A percentile compares a stretch with the other conserved stretches of the same genome.
Evolutionary conservation across 2,797 vertebrate species (phyloP).

Genomic region (Taenioides sp.): DNA sequence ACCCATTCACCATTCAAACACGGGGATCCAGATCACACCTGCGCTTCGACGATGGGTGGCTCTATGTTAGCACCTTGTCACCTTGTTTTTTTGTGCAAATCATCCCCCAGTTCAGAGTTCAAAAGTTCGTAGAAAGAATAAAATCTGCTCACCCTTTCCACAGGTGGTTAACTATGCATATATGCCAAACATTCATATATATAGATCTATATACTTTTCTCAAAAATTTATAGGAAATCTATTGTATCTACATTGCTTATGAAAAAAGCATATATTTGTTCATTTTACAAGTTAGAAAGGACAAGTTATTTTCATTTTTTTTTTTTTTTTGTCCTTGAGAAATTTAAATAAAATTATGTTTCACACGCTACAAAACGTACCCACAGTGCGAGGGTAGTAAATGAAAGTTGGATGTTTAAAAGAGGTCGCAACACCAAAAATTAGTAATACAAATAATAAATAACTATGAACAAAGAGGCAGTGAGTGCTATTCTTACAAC

Average conservation of each 20-base stretch:
- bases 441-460: slow-evolving; percentile 26
- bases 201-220: slow-evolving; percentile 83
- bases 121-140: slow-evolving; percentile 85
- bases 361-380: slow-evolving; percentile 83
- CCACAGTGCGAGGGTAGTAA: slow-evolving; percentile 69
- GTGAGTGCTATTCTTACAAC: slow-evolving; percentile 76
- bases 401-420: slow-evolving; percentile 36
- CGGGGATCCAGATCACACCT: slow-evolving; percentile 68
- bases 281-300: slow-evolving; percentile 77
- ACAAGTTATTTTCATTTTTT: slow-evolving; percentile 57
- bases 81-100: slow-evolving; percentile 86
- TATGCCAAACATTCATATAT: slow-evolving; percentile 89
- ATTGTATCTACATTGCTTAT: slow-evolving; percentile 84
- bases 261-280: slow-evolving; percentile 78
- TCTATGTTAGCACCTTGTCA: slow-evolving; percentile 87
- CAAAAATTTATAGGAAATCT: slow-evolving; percentile 88
- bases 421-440: slow-evolving; percentile 60
- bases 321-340: slow-evolving; percentile 68
- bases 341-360: slow-evolving; percentile 75
- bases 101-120: slow-evolving; percentile 81
- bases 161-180: slow-evolving; percentile 87
- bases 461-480: slow-evolving; percentile 75
- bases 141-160: slow-evolving; percentile 81
- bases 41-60: slow-evolving; percentile 76
- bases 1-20: slow-evolving; percentile 34